phyloP scores from a whole-genome alignment of 2,888 invertebrate genomes.

The Helicoverpa assulta region DNA sequence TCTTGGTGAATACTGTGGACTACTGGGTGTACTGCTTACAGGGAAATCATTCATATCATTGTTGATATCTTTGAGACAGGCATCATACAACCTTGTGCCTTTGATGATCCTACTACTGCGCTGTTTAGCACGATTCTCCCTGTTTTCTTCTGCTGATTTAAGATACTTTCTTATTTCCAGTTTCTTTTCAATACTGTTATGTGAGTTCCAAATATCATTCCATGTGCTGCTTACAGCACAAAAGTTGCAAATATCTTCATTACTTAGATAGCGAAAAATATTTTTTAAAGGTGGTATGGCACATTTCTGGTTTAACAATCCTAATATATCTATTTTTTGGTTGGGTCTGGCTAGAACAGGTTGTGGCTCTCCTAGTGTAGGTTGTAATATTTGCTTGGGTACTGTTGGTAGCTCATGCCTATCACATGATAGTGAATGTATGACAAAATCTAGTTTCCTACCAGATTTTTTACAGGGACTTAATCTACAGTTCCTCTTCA shows the following conservation, averaged over 20 bases:
- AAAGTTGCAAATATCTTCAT: conserved; percentile 83
- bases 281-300: conserved; percentile 78
- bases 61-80: conserved; percentile 79
- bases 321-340: conserved; percentile 84
- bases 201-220: conserved; percentile 78
- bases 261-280: conserved; percentile 79
- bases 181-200: conserved; percentile 74
- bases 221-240: conserved; percentile 81
- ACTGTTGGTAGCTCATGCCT: conserved; percentile 73
- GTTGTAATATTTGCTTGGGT: conserved; percentile 63
- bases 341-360: conserved; percentile 76
- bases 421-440: conserved; percentile 82
- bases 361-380: conserved; percentile 61
- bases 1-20: conserved; percentile 82
- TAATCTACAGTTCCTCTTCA: conserved; percentile 80
- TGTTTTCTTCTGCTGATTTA: conserved; percentile 79
- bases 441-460: conserved; percentile 80
- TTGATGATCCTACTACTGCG: conserved; percentile 62
- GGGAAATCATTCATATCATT: conserved; percentile 72
- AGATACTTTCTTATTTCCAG: conserved; percentile 72
- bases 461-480: conserved; percentile 78
- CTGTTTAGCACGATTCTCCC: conserved; percentile 72
- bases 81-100: conserved; percentile 62
- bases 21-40: conserved; percentile 63
- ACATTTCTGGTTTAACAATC: conserved; percentile 74